Conservation (phyloP, 1,140 invertebrate genomes). For the Eupristina koningsbergeri region DNA sequence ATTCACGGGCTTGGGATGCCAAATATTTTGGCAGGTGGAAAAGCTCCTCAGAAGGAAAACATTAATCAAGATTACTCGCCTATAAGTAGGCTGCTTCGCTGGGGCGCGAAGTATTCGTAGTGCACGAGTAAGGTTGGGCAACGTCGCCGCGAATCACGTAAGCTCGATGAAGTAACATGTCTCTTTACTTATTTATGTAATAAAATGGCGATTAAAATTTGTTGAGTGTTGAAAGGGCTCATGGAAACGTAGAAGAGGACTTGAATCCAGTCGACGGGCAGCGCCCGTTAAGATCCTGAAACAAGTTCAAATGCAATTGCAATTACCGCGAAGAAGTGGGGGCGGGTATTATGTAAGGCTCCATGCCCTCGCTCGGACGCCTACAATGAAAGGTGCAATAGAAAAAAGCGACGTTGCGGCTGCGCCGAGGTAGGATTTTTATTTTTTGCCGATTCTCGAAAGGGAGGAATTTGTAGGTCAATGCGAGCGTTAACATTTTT, state of each 20-base stretch:
- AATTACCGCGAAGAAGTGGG: slow-evolving; percentile 34
- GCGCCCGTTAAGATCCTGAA: slow-evolving; percentile 4
- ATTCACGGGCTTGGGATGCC: too few relatives aligned
- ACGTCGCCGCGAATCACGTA: slow-evolving; percentile 1
- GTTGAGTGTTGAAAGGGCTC: too few relatives aligned
- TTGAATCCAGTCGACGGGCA: too few relatives aligned
- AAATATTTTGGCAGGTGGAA: too few relatives aligned
- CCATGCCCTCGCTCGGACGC: slow-evolving; percentile 1
- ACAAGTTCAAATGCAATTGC: slow-evolving; percentile 36
- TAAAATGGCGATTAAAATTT: slow-evolving; percentile 8
- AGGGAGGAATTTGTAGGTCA: slow-evolving; percentile 52
- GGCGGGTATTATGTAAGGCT: not conserved
- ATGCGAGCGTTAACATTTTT: slow-evolving; percentile 46
- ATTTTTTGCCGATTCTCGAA: slow-evolving; percentile 44
- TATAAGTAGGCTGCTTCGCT: not conserved
- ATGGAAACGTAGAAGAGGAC: too few relatives aligned
- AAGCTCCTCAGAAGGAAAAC: too few relatives aligned
- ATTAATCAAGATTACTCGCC: too few relatives aligned
- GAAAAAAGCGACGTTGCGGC: slow-evolving; percentile 29
- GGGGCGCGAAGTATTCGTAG: not conserved
- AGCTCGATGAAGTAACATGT: slow-evolving; percentile 25
- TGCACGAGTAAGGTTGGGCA: not conserved
- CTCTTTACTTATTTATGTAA: slow-evolving; percentile 14
- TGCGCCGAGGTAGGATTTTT: slow-evolving; percentile 7
- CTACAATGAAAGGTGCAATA: slow-evolving; percentile 40